Conservation (phyloP, 2,113 vertebrate species). For the Orientallactaga bullata region DNA sequence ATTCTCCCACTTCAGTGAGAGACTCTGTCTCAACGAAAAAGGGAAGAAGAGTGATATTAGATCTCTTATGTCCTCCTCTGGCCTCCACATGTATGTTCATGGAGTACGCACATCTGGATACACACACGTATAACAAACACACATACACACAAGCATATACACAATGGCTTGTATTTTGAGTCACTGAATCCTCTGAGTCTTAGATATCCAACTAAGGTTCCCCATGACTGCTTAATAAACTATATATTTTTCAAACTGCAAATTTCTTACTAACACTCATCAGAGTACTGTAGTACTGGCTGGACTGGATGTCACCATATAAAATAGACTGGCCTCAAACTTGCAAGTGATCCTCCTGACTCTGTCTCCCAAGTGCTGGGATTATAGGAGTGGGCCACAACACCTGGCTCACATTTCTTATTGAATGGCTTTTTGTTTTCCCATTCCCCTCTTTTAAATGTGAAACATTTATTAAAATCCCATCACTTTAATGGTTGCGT, state of each 20-base stretch:
- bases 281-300: not conserved
- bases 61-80: too few relatives aligned
- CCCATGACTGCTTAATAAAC: not conserved
- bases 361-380: not conserved
- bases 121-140: too few relatives aligned
- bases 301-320: not conserved
- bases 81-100: too few relatives aligned
- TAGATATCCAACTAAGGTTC: not conserved
- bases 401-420: not conserved
- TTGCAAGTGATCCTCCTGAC: too few relatives aligned
- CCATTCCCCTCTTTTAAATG: slow-evolving; percentile 65
- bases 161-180: not conserved
- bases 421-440: slow-evolving; percentile 42
- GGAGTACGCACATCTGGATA: too few relatives aligned
- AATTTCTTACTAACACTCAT: not conserved
- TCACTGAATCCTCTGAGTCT: too few relatives aligned
- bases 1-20: too few relatives aligned
- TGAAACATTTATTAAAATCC: slow-evolving; percentile 76
- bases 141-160: too few relatives aligned
- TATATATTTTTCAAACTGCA: not conserved
- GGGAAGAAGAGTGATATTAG: too few relatives aligned
- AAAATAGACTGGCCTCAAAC: not conserved
- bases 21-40: too few relatives aligned
- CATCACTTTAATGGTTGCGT: slow-evolving; percentile 76
- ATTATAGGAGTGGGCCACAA: not conserved